A percentile compares a stretch with the other conserved stretches of the same genome.
Evolutionary conservation across 2,113 vertebrate genomes (phyloP).

Genomic region (Cololabis saira): DNA sequence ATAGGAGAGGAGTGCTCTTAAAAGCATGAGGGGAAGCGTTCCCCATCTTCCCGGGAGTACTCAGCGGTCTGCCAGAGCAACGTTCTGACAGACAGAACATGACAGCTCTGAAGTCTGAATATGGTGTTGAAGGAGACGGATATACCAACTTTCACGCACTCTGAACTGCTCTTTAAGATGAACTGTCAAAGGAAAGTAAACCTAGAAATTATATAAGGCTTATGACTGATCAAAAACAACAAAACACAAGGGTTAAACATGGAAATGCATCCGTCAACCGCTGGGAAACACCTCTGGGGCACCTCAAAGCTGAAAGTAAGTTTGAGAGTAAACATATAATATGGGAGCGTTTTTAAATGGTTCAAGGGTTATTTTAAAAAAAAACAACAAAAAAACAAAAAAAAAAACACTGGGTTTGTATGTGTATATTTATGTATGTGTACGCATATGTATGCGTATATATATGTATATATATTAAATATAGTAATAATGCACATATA

Average conservation of each 20-base stretch:
- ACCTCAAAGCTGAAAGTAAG: no score
- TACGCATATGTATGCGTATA: no score
- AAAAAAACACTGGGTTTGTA: no score
- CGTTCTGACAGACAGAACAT: slow-evolving; percentile 46
- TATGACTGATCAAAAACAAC: slow-evolving; percentile 8
- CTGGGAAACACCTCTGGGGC: not conserved
- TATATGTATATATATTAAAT: no score
- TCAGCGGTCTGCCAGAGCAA: slow-evolving; percentile 45
- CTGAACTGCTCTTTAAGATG: slow-evolving; percentile 26
- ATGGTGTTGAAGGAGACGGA: slow-evolving; percentile 38
- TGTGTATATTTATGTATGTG: no score
- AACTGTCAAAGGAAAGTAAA: slow-evolving; percentile 36
- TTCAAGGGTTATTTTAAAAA: slow-evolving; percentile 13
- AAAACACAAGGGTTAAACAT: not conserved
- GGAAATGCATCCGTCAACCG: slow-evolving; percentile 9
- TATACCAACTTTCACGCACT: slow-evolving; percentile 48
- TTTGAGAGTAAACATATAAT: not conserved
- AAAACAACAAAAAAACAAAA: no score
- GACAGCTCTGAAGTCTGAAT: slow-evolving; percentile 47
- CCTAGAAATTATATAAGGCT: slow-evolving; percentile 44
- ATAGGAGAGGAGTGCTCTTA: slow-evolving; percentile 15
- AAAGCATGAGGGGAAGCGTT: slow-evolving; percentile 37
- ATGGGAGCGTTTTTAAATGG: not conserved
- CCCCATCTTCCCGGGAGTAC: slow-evolving; percentile 40
- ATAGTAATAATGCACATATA: no score